Evolutionary conservation across 2,888 invertebrate species (phyloP), one percentile per base, ranked within the genome.

Genomic region (Amphimallon solstitiale): DNA sequence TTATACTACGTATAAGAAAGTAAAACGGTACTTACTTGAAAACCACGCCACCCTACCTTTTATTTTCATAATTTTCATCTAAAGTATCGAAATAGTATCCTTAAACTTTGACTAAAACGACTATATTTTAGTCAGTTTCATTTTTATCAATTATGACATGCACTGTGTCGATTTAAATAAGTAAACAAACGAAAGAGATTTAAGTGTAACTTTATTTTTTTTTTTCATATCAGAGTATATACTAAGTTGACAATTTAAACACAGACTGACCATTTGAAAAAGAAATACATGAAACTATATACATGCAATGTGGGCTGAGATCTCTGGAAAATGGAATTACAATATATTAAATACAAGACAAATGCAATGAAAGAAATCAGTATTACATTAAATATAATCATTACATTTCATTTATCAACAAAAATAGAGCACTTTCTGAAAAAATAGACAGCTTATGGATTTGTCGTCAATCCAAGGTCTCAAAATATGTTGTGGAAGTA

Each of bases 211-310:
- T 78, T 78, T 79, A 78, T 79, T 67, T 51, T 63, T 56, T 38
- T 61, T 61, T 78, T 77, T 78, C 79, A 79, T 73, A 77, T 79
- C 77, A 78, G 74, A 78, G 78, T 79, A 76, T 79, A 79, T 79
- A 79, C 78, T 78, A 80, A 76, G 74, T 72, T 73, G 75, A 78
- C 78, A 75, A 70, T 71, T 70, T 69, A 77, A 79, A 79, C 78
- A 79, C 77, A 78, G 80, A 80, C 80, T 81, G 80, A 81, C 80
- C 80, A 78, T 80, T 72, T 76, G 75, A 77, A 78, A 79, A 79
- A 77, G 77, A 71, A 65, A 71, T 54, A 62, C 67, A 69, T 66
- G 69, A 72, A 70, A 72, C 66, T 72, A 72, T 73, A 69, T 72
- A 74, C 72, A 73, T 67, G 68, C 63, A 67, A 62, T 61, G 63